Base-by-base conservation (phyloP, 2,888 invertebrate species). In the Nineta flava region DNA sequence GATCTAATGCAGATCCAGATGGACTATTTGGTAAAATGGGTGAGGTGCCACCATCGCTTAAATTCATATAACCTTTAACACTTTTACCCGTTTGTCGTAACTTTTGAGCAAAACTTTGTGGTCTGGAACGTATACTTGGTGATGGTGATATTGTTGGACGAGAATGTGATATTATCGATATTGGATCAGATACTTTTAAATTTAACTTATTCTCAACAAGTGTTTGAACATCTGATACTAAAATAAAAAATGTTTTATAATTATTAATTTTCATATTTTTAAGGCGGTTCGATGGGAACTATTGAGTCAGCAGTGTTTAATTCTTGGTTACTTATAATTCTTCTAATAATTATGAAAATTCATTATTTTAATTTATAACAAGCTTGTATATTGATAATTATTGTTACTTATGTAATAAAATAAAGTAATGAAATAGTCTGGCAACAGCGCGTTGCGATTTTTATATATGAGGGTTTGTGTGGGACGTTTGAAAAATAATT, bases 21-120 rank as follows among this genome's bases (percentile, higher is more conserved):
- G 79, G 77, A 61, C 76, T 77, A n/a, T 69, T 75, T 45, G 75
- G 71, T 32, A 78, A 73, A 59, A 81, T 76, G 0, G 86, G 86
- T 52, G 83, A 76, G 64, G 82, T 73, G 49, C 77, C 77, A 40
- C 79, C 81, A 62, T 87, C 87, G 61, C 76, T 84, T 13, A 88
- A 65, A 58, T 88, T 90, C 51, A 87, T 86, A 61, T 90, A 90
- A 43, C 87, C 87, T 61, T 86, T 86, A 0, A 87, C 87, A 43
- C 81, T 86, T 65, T 87, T 87, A 17, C 87, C 83, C 0, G 88
- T 90, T 9, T 87, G 86, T 31, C 88, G 71, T 31, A 91, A 68
- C 61, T 90, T 87, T 65, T 91, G 90, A 0, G 91, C 90, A 63
- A 92, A 87, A 57, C 87, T 88, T 65, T 90, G 88, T 1, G 90